phyloP scores from a whole-genome alignment of 2,888 invertebrate species.

The Ophioninae sp. region DNA sequence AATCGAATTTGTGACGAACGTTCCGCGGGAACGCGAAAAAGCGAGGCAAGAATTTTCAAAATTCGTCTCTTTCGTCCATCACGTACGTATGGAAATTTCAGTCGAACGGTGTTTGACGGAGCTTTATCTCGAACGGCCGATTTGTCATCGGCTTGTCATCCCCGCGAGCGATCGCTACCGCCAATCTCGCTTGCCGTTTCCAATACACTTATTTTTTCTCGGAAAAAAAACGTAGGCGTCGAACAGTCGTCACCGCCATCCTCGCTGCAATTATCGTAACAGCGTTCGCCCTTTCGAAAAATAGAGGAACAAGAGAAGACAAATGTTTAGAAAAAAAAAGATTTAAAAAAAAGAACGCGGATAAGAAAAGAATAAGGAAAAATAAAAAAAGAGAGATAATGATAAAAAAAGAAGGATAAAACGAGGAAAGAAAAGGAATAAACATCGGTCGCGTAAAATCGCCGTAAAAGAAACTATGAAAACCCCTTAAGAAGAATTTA shows the following conservation, averaged over 20 bases:
- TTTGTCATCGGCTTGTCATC: background rate
- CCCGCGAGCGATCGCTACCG: background rate
- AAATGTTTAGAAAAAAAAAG: background rate
- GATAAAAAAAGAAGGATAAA: no score
- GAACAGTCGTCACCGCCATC: background rate
- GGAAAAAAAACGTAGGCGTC: background rate
- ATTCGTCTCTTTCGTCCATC: background rate
- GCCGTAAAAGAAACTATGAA: background rate
- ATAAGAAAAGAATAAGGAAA: no score
- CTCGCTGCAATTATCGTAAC: background rate
- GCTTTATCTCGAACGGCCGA: slow-evolving; percentile 22
- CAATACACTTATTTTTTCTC: background rate
- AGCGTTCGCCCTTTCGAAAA: background rate
- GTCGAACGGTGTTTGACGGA: background rate
- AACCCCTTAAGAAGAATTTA: background rate
- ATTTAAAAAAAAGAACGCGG: background rate
- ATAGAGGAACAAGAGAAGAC: no score
- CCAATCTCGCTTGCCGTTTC: background rate
- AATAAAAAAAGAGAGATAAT: no score
- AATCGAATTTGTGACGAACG: no score
- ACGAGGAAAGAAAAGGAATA: no score
- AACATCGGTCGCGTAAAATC: no score
- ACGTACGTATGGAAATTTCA: background rate
- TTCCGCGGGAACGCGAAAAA: no score
- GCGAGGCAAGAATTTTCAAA: no score